A percentile compares a stretch with the other conserved stretches of the same genome.
Evolutionary conservation across 2,113 vertebrate genomes (phyloP).

Genomic region (Otus sunia): DNA sequence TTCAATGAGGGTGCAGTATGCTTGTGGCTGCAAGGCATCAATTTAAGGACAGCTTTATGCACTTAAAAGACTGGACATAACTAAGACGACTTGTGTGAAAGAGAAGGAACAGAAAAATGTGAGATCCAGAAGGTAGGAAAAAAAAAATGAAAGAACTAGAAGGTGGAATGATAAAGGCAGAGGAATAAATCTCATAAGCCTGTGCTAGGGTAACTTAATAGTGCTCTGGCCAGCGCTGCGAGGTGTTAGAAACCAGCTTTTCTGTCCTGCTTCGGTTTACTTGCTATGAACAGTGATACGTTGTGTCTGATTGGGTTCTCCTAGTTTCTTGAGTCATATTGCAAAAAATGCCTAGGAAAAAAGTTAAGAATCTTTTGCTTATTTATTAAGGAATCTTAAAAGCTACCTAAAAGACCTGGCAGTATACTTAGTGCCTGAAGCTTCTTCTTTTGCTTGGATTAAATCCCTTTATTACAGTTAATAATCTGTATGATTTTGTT

Average conservation of each 20-base stretch:
- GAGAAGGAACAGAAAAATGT: not conserved
- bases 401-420: not conserved
- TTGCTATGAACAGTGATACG: not conserved
- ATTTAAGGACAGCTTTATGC: not conserved
- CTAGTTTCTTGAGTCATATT: not conserved
- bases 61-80: not conserved
- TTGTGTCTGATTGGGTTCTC: not conserved
- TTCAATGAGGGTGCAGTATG: accelerated
- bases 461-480: not conserved
- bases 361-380: not conserved
- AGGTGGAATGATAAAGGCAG: not conserved
- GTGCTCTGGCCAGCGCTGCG: not conserved
- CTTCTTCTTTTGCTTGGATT: not conserved
- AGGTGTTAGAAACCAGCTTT: not conserved
- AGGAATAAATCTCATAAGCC: not conserved
- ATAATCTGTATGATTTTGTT: not conserved
- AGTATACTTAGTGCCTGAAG: not conserved
- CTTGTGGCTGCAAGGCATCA: not conserved
- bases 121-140: not conserved
- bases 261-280: not conserved
- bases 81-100: not conserved
- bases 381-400: not conserved
- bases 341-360: not conserved
- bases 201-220: not conserved
- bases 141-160: not conserved